Evolutionary conservation across 1,140 invertebrate species (phyloP).

Genomic region (Bombus sylvicola): DNA sequence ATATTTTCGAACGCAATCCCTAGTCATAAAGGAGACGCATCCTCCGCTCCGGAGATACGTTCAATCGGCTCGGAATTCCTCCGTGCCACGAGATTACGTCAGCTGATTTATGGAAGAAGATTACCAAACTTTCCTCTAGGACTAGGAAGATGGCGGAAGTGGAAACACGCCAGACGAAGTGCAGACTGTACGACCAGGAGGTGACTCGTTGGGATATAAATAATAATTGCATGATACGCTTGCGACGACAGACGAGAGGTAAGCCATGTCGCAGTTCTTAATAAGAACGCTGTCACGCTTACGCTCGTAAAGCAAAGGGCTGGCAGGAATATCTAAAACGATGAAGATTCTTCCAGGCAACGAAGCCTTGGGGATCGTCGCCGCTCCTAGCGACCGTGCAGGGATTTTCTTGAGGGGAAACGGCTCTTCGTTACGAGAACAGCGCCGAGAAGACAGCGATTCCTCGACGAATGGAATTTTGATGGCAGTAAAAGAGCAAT

Average conservation of each 20-base stretch:
- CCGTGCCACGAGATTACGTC: conserved; percentile 58
- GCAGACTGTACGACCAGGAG: conserved; percentile 10
- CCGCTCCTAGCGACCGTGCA: background rate
- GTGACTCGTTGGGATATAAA: conserved; percentile 51
- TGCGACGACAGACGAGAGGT: conserved; percentile 36
- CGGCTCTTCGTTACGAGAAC: conserved; percentile 52
- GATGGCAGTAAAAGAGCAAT: conserved; percentile 41
- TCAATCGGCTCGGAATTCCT: conserved; percentile 58
- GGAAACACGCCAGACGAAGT: conserved; percentile 8
- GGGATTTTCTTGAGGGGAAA: conserved; percentile 22
- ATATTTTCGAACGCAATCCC: conserved; percentile 25
- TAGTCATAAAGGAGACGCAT: background rate
- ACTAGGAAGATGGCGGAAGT: conserved; percentile 13
- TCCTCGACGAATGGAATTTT: conserved; percentile 50
- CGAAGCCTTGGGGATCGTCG: background rate
- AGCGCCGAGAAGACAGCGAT: conserved; percentile 29
- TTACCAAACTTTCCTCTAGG: conserved; percentile 35
- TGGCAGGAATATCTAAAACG: conserved; percentile 39
- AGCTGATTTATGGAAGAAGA: conserved; percentile 63
- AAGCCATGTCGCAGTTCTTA: conserved; percentile 35
- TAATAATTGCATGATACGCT: conserved; percentile 63
- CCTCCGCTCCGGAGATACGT: conserved; percentile 42
- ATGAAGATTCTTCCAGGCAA: conserved; percentile 21
- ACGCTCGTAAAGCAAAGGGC: conserved; percentile 53
- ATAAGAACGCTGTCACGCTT: conserved; percentile 43